Conservation (phyloP, 1,140 invertebrate species). For the Pachypsylla venusta region DNA sequence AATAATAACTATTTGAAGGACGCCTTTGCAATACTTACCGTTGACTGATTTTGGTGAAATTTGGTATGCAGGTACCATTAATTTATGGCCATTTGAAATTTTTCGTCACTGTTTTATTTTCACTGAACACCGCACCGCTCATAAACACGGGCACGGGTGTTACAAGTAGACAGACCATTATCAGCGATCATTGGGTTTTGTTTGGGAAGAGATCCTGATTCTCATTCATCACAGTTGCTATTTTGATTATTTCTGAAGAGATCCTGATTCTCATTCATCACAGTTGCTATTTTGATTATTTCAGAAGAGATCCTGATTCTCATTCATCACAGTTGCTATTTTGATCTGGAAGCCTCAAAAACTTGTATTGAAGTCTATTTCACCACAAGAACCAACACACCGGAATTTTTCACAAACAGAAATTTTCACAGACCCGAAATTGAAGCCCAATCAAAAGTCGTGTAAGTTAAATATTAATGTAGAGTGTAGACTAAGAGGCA, state of each 20-base stretch:
- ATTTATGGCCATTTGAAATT: no score
- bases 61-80: no score
- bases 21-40: no score
- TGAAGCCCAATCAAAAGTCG: constrained; percentile 14
- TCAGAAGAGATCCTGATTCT: constrained; percentile 36
- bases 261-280: constrained; percentile 29
- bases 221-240: constrained; percentile 23
- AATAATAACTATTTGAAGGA: no score
- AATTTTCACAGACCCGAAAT: constrained; percentile 19
- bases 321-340: constrained; percentile 26
- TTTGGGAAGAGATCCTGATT: constrained; percentile 35
- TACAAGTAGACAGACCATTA: constrained; percentile 7
- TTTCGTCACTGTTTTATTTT: no score
- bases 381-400: constrained; percentile 20
- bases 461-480: constrained; percentile 19
- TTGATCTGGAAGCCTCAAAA: constrained; percentile 22
- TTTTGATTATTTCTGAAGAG: constrained; percentile 31
- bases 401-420: constrained; percentile 25
- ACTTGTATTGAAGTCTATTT: constrained; percentile 23
- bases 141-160: not conserved
- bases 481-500: no score
- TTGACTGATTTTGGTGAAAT: no score
- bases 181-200: not conserved
- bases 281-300: constrained; percentile 19
- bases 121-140: no score